A percentile compares a stretch with the other conserved stretches of the same genome.
Evolutionary conservation across 2,888 invertebrate species (phyloP).

Genomic region (Priocnemis perturbator): DNA sequence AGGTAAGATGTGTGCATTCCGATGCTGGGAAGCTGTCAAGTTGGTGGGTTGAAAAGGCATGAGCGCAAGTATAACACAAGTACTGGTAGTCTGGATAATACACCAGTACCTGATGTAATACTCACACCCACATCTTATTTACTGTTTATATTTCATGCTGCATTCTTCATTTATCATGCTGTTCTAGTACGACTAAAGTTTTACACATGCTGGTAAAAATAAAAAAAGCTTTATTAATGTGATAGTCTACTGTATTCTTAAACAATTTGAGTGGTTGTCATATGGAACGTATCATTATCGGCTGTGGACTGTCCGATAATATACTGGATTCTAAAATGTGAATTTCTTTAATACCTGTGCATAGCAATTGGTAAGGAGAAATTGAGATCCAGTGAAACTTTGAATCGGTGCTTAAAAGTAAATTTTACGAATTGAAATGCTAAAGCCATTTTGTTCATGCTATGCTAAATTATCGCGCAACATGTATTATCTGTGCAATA

Average conservation of each 20-base stretch:
- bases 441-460: no score
- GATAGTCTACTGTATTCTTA: conserved; percentile 25
- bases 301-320: no score
- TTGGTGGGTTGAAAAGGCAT: conserved; percentile 68
- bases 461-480: no score
- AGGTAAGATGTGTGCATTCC: conserved; percentile 54
- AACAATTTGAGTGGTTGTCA: conserved; percentile 27
- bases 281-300: neutral
- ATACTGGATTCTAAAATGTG: no score
- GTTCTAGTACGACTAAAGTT: conserved; percentile 60
- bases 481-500: neutral
- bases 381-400: no score
- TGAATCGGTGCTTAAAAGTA: no score
- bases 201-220: conserved; percentile 73
- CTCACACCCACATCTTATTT: conserved; percentile 86
- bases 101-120: conserved; percentile 99
- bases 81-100: conserved; percentile 82
- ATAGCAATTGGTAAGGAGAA: no score
- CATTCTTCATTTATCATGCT: conserved; percentile 75
- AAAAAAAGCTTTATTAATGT: conserved; percentile 47
- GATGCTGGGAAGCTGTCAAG: conserved; percentile 64
- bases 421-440: no score
- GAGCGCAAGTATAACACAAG: conserved; percentile 94
- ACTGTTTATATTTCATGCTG: conserved; percentile 62
- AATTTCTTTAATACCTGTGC: no score